phyloP scores from a whole-genome alignment of 2,113 vertebrate species.

The Salvelinus alpinus region DNA sequence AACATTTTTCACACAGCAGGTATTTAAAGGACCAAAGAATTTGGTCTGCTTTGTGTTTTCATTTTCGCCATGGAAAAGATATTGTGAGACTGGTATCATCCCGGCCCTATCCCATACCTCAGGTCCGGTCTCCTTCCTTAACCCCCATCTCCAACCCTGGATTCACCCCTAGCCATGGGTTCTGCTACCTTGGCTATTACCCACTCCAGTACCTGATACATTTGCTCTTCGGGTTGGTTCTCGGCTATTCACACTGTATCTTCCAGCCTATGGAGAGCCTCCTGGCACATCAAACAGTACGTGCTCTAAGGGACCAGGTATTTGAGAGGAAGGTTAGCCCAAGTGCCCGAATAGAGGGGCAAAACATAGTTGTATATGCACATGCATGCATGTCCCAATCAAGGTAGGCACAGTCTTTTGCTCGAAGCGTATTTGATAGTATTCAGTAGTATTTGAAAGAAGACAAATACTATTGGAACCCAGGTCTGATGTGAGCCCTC shows the following conservation, averaged over 20 bases:
- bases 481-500: background rate
- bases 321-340: slow-evolving; percentile 1
- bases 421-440: background rate
- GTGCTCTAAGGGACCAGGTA: slow-evolving; percentile 15
- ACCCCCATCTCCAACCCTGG: background rate
- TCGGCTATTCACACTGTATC: too few relatives aligned
- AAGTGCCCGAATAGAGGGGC: slow-evolving; percentile 26
- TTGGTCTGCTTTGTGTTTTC: too few relatives aligned
- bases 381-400: background rate
- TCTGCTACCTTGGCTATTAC: slow-evolving; percentile 8
- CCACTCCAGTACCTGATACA: background rate
- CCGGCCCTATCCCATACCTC: too few relatives aligned
- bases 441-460: too few relatives aligned
- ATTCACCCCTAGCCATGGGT: background rate
- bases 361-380: background rate
- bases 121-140: too few relatives aligned
- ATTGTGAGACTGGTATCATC: too few relatives aligned
- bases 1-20: too few relatives aligned
- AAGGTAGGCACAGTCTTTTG: background rate
- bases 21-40: too few relatives aligned
- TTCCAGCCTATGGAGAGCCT: slow-evolving; percentile 9
- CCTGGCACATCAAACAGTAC: slow-evolving; percentile 17
- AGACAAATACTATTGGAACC: too few relatives aligned
- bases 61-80: too few relatives aligned
- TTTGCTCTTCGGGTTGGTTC: too few relatives aligned